Base-by-base conservation (phyloP, 2,888 invertebrate genomes). In the Chironomus riparius region DNA sequence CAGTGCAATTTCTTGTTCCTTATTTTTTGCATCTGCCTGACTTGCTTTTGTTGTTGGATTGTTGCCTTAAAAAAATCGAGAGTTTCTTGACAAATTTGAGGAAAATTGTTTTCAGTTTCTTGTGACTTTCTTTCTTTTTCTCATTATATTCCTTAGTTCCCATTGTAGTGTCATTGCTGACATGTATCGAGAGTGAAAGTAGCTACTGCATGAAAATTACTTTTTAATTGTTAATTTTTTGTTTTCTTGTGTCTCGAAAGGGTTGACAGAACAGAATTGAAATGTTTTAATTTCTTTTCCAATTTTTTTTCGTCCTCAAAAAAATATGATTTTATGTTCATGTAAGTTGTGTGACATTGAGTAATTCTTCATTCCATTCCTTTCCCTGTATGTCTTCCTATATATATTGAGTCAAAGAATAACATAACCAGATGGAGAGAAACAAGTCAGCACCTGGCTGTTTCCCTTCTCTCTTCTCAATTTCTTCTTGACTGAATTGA, bases 81-180 rank as follows among this genome's bases (percentile, higher is more conserved):
- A 65, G 65, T 65, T 38, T 65, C 65, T 18, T 65, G 65, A 65
- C 65, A 65, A 65, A 65, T 65, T 56, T 56, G 56, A 65, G 21
- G 65, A 65, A 65, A 56, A 56, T 56, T n/a, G n/a, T 56, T n/a
- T 15, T 4, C 18, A 18, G 18, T 15, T 24, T 24, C 4, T 24
- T 13, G 21, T 28, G 28, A 28, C 28, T 28, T 28, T 28, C 28
- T 28, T n/a, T n/a, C n/a, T n/a, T n/a, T n/a, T n/a, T 5, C 28
- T 28, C 28, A 28, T n/a, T n/a, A n/a, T n/a, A n/a, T 28, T 28
- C 6, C 28, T 28, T 28, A 28, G 38, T 38, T 38, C 38, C 38
- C 38, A 38, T 38, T 38, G 10, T 38, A 2, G 7, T 38, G 38
- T 38, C 10, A 10, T 38, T 38, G 2, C 10, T 38, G 38, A 38